These are phyloP conservation scores for Parascotia fuliginaria DNA, from an alignment of 2,888 invertebrate genomes.

Conservation along the genomic window DNA sequence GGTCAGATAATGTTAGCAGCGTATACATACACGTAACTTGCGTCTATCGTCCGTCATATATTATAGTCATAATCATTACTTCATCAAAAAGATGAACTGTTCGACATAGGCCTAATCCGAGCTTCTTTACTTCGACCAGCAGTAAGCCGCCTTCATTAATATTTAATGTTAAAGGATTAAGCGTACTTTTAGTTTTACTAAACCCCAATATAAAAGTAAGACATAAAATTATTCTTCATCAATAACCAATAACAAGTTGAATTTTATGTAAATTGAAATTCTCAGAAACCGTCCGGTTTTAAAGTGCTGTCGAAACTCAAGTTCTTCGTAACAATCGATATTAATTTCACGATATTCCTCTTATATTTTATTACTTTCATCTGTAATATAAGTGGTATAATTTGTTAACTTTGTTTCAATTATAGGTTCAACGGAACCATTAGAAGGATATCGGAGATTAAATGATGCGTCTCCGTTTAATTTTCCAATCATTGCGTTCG, in stretches of 20 bases:
- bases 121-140: too few species aligned
- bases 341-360: conserved; percentile 22
- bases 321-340: conserved; percentile 22
- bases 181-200: too few species aligned
- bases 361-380: conserved; percentile 17
- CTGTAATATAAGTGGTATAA: conserved; percentile 21
- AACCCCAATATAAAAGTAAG: background rate
- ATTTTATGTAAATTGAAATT: conserved; percentile 30
- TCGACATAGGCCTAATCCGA: too few species aligned
- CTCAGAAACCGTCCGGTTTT: conserved; percentile 5
- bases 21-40: too few species aligned
- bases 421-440: conserved; percentile 11
- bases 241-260: conserved; percentile 17
- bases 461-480: background rate
- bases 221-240: conserved; percentile 4
- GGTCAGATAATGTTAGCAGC: too few species aligned
- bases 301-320: conserved; percentile 4
- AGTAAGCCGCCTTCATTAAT: too few species aligned
- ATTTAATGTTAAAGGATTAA: too few species aligned
- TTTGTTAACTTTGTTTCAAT: conserved; percentile 23
- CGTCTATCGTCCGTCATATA: too few species aligned
- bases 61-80: too few species aligned
- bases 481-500: background rate
- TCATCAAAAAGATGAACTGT: too few species aligned
- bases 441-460: conserved; percentile 8